These are phyloP conservation scores for Ephydatia muelleri DNA, from an alignment of 37 sponge, comb jelly and placozoan genomes.

Conservation along the genomic window DNA sequence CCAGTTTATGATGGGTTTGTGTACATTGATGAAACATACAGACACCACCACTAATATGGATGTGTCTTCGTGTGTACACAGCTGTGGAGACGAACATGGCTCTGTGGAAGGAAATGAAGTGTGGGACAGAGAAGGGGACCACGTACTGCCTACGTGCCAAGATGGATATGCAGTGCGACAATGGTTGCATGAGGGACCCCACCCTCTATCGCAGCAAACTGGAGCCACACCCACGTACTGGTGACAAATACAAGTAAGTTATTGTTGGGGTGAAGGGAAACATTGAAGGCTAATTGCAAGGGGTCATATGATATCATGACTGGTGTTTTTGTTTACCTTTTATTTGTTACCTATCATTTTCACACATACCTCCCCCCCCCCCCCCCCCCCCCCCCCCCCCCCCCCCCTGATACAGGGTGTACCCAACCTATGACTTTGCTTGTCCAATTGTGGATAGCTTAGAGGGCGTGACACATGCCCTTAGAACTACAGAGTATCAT, in stretches of 20 bases:
- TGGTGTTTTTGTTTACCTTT: neutral
- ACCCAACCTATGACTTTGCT: constrained; percentile 99
- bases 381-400: neutral
- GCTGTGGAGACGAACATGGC: constrained; percentile 77
- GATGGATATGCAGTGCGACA: constrained; percentile 87
- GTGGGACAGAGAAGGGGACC: constrained; percentile 74
- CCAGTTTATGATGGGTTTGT: too few relatives aligned
- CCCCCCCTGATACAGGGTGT: constrained; percentile 71
- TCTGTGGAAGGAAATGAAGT: constrained; percentile 93
- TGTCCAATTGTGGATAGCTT: constrained; percentile 97
- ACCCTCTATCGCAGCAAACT: constrained; percentile 88
- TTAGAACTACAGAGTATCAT: constrained; percentile 98
- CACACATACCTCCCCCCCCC: neutral
- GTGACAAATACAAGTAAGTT: constrained; percentile 90
- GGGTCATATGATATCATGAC: neutral
- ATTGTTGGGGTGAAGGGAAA: neutral
- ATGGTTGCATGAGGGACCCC: constrained; percentile 96
- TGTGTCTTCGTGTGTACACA: neutral
- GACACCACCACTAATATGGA: neutral
- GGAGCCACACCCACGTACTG: constrained; percentile 87
- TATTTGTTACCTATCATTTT: neutral
- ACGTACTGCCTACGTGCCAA: constrained; percentile 89
- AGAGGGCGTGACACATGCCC: constrained; percentile 98
- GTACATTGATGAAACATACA: constrained; percentile 1
- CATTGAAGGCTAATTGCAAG: neutral